Conservation (phyloP, 64 coral and sea anemone species). For the Pocillopora verrucosa region DNA sequence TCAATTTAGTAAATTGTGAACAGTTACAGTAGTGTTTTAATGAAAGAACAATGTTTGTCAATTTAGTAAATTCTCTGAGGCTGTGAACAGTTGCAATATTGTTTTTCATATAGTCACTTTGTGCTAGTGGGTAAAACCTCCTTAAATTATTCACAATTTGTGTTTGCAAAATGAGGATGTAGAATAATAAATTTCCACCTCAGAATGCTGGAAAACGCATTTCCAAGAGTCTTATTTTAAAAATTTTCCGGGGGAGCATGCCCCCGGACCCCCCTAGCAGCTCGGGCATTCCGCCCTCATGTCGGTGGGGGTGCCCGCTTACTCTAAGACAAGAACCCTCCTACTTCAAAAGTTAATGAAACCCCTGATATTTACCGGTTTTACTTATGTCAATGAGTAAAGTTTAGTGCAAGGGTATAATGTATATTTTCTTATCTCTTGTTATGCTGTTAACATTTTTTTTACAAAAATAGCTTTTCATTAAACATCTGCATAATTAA, state of each 20-base stretch:
- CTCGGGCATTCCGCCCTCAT: not conserved
- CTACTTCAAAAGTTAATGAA: slow-evolving; percentile 27
- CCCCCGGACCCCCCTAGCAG: slow-evolving; percentile 1
- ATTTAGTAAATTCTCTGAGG: slow-evolving; percentile 27
- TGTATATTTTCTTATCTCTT: no score
- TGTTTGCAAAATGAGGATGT: slow-evolving; percentile 25
- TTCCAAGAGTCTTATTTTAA: slow-evolving; percentile 27
- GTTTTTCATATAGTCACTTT: not conserved
- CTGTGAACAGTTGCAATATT: slow-evolving; percentile 5
- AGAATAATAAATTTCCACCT: not conserved
- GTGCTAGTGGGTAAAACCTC: not conserved
- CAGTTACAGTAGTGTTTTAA: not conserved
- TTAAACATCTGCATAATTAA: no score
- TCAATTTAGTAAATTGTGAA: slow-evolving; percentile 23
- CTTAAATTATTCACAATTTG: slow-evolving; percentile 18
- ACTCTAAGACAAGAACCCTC: not conserved
- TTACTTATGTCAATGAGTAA: no score
- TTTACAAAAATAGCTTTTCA: no score
- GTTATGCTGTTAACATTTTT: no score
- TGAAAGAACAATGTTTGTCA: slow-evolving; percentile 6
- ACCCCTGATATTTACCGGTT: no score
- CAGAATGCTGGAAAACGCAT: slow-evolving; percentile 45
- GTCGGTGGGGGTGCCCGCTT: not conserved
- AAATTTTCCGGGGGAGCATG: slow-evolving; percentile 18
- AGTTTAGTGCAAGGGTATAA: no score